Conservation (phyloP, 2,888 invertebrate genomes). For the Aporophyla lueneburgensis region DNA sequence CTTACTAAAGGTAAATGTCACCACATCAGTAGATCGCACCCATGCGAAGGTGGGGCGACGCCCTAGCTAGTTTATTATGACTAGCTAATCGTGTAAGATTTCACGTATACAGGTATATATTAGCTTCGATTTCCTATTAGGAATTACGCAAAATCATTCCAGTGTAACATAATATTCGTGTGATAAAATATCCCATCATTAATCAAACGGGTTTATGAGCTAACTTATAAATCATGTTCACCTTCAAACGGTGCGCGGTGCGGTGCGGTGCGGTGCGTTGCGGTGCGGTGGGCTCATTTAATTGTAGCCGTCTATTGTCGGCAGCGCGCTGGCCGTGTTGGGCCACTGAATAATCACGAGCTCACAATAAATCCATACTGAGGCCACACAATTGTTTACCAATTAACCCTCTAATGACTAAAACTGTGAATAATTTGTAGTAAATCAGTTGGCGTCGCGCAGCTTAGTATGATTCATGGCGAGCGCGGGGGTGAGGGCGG, state of each 20-base stretch:
- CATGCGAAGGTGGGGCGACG: no score
- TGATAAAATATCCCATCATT: conserved; percentile 50
- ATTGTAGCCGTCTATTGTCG: conserved; percentile 29
- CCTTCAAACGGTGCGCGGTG: conserved; percentile 19
- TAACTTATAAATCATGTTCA: conserved; percentile 46
- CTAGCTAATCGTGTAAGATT: background rate
- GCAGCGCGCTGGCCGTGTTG: background rate
- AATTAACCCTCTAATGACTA: conserved; percentile 65
- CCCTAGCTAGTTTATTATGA: background rate
- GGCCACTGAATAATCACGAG: conserved; percentile 52
- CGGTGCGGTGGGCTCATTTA: conserved; percentile 30
- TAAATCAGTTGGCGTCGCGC: conserved; percentile 60
- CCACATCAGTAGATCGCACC: background rate
- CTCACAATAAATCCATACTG: conserved; percentile 63
- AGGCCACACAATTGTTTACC: conserved; percentile 64
- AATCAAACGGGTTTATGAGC: conserved; percentile 43
- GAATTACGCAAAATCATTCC: conserved; percentile 29
- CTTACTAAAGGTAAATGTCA: background rate
- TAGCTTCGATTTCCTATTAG: conserved; percentile 30
- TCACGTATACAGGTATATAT: conserved; percentile 17
- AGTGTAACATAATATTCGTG: conserved; percentile 37
- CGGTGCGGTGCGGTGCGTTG: background rate
- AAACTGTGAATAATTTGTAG: conserved; percentile 68
- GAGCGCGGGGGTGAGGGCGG: conserved; percentile 1
- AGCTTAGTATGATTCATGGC: conserved; percentile 57